Evolutionary conservation across 2,888 invertebrate genomes (phyloP).

Genomic region (Loripinus fragilis): DNA sequence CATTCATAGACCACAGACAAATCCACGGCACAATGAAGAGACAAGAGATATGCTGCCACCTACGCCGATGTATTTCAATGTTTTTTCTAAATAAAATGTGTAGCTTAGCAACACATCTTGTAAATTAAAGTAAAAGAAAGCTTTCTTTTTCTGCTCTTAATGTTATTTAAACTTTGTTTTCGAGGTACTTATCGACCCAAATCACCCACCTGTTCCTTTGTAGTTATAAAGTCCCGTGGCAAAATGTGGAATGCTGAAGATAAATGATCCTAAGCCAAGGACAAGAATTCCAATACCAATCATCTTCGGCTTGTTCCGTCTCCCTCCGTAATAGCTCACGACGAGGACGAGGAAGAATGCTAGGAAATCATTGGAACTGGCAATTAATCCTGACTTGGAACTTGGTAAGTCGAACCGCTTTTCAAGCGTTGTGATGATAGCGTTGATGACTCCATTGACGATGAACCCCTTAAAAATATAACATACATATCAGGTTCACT

Average conservation of each 20-base stretch:
- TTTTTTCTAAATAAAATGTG: too few species aligned
- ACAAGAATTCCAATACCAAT: conserved; percentile 63
- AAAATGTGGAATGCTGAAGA: conserved; percentile 65
- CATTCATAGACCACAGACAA: too few species aligned
- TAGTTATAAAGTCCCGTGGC: conserved; percentile 53
- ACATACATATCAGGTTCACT: too few species aligned
- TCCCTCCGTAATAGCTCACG: conserved; percentile 65
- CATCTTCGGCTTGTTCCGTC: conserved; percentile 62
- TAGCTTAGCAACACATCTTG: too few species aligned
- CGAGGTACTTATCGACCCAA: too few species aligned
- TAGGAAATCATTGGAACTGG: conserved; percentile 66
- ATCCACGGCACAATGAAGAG: too few species aligned
- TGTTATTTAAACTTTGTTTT: too few species aligned
- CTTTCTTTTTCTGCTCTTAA: too few species aligned
- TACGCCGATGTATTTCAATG: too few species aligned
- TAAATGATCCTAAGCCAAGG: conserved; percentile 63
- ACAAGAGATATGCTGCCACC: too few species aligned
- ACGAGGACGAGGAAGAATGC: conserved; percentile 62
- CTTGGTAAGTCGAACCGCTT: conserved; percentile 65
- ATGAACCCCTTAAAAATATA: conserved; percentile 54
- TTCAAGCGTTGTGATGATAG: conserved; percentile 62
- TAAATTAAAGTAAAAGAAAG: too few species aligned
- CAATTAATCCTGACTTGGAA: conserved; percentile 64
- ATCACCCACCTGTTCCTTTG: conserved; percentile 35
- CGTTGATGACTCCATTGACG: conserved; percentile 66